Evolutionary conservation across 2,888 invertebrate species (phyloP), one percentile per base, ranked within the genome.

Genomic region (Cryptus viduatorius): DNA sequence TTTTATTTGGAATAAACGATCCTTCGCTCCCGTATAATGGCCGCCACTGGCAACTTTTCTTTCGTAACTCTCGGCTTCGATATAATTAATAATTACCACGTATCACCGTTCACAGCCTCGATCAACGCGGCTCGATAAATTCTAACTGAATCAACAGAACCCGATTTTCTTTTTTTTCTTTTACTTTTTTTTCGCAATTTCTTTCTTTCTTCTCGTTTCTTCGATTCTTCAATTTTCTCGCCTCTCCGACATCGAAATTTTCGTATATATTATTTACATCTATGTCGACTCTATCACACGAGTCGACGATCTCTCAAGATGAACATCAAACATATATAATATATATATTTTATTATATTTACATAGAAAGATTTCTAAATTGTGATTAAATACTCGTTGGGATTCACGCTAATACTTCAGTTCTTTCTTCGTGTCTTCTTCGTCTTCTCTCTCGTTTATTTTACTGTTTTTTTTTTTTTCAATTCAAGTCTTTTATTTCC

Each of bases 81-180:
- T 76, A 59, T 67, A 69, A 10, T 69, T 78, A 71, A 83, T 67
- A 78, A 84, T 50, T 78, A 68, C 48, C 77, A 59, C 68, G 68
- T 77, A 79, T 78, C 73, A 82, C 79, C 76, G 68, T 82, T 82
- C 68, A 79, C 79, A 82, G 84, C 82, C 84, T 67, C 82, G 84
- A 82, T 86, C 79, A 79, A 85, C 82, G 79, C 79, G 82, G 83
- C 83, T 84, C 76, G 65, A 79, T 80, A 71, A 75, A 80, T 59
- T 85, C 71, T 50, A 68, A 79, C 75, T 79, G 75, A 76, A 79
- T 85, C 76, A 78, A 84, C 72, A 61, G 73, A 79, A 77, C 76
- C 48, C 71, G 44, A 80, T 76, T 65, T 24, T 72, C 56, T 75
- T 24, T 24, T 71, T 56, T 31, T 68, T n/a, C 61, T 67, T 77